phyloP scores from a whole-genome alignment of 1,140 invertebrate genomes.

The Acyrthosiphon pisum region DNA sequence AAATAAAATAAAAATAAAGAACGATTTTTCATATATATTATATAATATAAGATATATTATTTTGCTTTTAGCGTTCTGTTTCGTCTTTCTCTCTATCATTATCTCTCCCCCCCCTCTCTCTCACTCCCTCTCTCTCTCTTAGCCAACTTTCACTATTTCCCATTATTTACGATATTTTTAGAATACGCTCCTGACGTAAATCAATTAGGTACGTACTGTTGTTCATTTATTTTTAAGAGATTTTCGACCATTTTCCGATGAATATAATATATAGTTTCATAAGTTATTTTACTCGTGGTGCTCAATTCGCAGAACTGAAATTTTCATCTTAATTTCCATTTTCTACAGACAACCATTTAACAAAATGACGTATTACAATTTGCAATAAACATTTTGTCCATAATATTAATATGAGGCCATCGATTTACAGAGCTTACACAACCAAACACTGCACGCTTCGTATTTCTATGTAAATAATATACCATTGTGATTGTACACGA shows the following conservation, averaged over 20 bases:
- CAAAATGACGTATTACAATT: not conserved
- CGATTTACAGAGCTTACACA: not conserved
- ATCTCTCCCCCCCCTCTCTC: not conserved
- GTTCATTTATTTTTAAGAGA: not conserved
- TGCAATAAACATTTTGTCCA: not conserved
- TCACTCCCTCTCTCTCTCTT: not conserved
- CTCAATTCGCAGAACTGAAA: not conserved
- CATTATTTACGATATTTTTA: not conserved
- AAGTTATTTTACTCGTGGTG: not conserved
- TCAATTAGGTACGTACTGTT: not conserved
- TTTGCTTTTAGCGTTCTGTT: constrained; percentile 5
- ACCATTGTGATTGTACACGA: not conserved
- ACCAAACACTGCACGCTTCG: not conserved
- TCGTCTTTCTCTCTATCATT: not conserved
- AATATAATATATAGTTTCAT: not conserved
- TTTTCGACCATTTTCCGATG: not conserved
- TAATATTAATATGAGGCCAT: not conserved
- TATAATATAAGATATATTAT: not conserved
- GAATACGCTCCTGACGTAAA: not conserved
- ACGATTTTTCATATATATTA: not conserved
- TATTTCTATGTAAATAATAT: constrained; percentile 36
- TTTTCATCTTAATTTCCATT: not conserved
- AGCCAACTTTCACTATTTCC: not conserved
- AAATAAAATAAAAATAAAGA: not conserved
- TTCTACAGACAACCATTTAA: not conserved